Evolutionary conservation across 2,797 vertebrate genomes (phyloP), one percentile per base, ranked within the genome.

Genomic region (Pelobates cultripes): DNA sequence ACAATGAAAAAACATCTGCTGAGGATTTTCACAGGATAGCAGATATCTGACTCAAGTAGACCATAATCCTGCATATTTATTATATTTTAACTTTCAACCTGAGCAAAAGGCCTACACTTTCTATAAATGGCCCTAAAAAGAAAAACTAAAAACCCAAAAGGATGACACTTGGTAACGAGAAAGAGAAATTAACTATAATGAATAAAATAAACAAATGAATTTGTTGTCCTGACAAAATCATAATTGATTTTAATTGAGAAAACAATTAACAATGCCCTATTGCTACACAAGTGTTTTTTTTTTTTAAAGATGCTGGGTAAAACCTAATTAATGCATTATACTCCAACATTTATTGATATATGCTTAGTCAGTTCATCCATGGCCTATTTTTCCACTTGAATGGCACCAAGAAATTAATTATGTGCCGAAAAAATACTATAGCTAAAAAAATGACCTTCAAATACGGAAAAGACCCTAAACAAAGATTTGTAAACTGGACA

Each of bases 181-280:
- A 57, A 61, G 3, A 79, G 40, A 45, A 40, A 79, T 28, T 28
- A 28, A 41, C 77, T 15, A 47, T 43, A 61, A 47, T 6, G 45
- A 55, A 72, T 72, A 42, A 71, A 79, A 71, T 43, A 79, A 12
- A 28, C 17, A 9, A 10, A 12, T 64, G 40, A 61, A 71, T 47
- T 79, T 79, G 51, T 78, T 71, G 69, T 51, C 28, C 45, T 68
- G 63, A 77, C 45, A 68, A 53, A 77, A 41, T 13, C 63, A 63
- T 63, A 61, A 79, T 64, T 71, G 43, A 64, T 63, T 64, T 68
- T 64, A 72, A 79, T 72, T 79, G 45, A 79, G 57, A 28, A 69
- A 79, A 79, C 60, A 64, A 64, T 72, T 64, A 72, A 47, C 28
- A 63, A n/a, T 63, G 69, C 7, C 7, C 51, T 13, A 70, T 6